Evolutionary conservation across 1,140 invertebrate species (phyloP).

Genomic region (Sycophila sp.): DNA sequence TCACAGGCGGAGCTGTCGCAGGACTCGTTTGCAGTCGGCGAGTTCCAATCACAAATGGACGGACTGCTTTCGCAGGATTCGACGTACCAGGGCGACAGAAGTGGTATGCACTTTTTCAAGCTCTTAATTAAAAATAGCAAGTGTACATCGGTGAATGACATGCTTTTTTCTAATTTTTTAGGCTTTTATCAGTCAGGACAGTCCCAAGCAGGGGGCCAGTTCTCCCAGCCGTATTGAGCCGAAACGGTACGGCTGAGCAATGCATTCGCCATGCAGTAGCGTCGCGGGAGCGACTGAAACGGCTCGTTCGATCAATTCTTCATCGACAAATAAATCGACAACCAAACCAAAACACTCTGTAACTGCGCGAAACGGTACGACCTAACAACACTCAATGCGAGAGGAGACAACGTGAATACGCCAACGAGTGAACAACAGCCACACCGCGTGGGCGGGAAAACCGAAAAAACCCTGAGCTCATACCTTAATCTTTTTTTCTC

Average conservation of each 20-base stretch:
- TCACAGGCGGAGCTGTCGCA: constrained; percentile 86
- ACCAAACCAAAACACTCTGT: constrained; percentile 53
- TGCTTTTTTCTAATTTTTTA: not conserved
- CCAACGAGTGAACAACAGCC: constrained; percentile 36
- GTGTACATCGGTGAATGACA: not conserved
- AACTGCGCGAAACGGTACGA: constrained; percentile 63
- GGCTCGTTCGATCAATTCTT: constrained; percentile 64
- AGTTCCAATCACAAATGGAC: constrained; percentile 94
- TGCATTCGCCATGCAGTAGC: constrained; percentile 63
- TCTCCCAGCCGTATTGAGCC: constrained; percentile 72
- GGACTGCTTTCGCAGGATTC: constrained; percentile 95
- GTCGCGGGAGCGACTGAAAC: constrained; percentile 65
- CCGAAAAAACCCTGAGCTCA: constrained; percentile 22
- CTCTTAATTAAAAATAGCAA: not conserved
- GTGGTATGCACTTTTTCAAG: constrained; percentile 49
- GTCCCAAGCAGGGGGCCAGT: constrained; percentile 69
- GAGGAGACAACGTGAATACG: constrained; percentile 42
- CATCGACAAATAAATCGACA: constrained; percentile 58
- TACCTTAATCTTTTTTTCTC: constrained; percentile 29
- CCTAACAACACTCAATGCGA: constrained; percentile 53
- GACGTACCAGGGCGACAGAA: constrained; percentile 86
- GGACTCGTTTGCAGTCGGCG: constrained; percentile 86
- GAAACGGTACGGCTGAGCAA: constrained; percentile 59
- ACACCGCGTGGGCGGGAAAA: constrained; percentile 38
- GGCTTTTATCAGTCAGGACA: constrained; percentile 74